Evolutionary conservation across 1,140 invertebrate genomes (phyloP).

Genomic region (Aphelinus atriplicis): DNA sequence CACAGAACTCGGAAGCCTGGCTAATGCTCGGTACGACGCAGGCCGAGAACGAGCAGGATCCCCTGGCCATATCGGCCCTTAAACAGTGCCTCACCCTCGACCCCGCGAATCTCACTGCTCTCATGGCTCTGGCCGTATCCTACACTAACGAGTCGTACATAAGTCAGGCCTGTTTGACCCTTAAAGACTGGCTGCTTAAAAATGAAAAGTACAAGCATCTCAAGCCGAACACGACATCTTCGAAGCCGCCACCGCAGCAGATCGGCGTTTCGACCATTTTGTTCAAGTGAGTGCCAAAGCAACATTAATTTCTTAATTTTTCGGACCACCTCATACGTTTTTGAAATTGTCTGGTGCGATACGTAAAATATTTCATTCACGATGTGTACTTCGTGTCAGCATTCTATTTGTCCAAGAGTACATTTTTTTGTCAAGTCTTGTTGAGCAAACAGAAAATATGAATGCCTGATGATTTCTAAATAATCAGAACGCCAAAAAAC

Average conservation of each 20-base stretch:
- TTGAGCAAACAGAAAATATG: too few species aligned
- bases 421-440: too few species aligned
- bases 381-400: too few species aligned
- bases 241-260: conserved; percentile 52
- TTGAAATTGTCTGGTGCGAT: too few species aligned
- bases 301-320: too few species aligned
- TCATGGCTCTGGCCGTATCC: conserved; percentile 91
- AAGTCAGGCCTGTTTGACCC: conserved; percentile 76
- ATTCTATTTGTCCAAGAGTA: too few species aligned
- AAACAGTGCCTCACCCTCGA: conserved; percentile 86
- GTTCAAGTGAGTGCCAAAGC: conserved; percentile 52
- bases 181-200: conserved; percentile 85
- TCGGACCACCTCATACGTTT: too few species aligned
- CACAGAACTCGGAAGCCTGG: conserved; percentile 85
- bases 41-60: conserved; percentile 91
- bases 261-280: conserved; percentile 57
- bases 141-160: conserved; percentile 95
- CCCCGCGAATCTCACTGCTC: conserved; percentile 82
- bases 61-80: conserved; percentile 87
- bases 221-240: conserved; percentile 54
- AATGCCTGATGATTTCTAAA: too few species aligned
- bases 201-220: conserved; percentile 87
- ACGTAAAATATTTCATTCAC: too few species aligned
- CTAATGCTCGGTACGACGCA: conserved; percentile 86
- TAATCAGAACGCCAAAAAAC: too few species aligned